Evolutionary conservation across 2,797 vertebrate genomes (phyloP).

Genomic region (Scarus forsteni): DNA sequence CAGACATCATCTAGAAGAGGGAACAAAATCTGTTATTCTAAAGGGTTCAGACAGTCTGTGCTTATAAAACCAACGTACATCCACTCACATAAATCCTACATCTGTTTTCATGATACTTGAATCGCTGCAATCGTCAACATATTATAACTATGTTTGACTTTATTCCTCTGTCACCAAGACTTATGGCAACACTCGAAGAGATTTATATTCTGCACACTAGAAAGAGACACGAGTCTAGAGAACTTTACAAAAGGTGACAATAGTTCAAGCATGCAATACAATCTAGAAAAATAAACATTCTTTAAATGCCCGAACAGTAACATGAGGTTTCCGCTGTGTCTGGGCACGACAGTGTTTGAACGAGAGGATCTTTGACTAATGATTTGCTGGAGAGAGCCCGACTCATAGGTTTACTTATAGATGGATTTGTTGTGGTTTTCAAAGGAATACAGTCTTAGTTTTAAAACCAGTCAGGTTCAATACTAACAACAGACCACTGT

Average conservation of each 20-base stretch:
- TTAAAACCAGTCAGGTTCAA: too few species aligned
- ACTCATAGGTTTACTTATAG: background rate
- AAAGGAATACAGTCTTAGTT: too few species aligned
- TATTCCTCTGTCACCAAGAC: constrained; percentile 55
- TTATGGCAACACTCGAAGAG: constrained; percentile 63
- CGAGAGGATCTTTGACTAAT: constrained; percentile 56
- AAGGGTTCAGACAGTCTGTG: constrained; percentile 46
- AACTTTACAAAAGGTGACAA: constrained; percentile 54
- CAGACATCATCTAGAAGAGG: constrained; percentile 56
- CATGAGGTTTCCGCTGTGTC: constrained; percentile 68
- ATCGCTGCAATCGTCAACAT: constrained; percentile 49
- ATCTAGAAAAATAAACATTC: constrained; percentile 73
- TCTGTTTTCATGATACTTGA: constrained; percentile 31
- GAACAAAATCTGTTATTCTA: constrained; percentile 47
- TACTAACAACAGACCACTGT: too few species aligned
- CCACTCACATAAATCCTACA: constrained; percentile 50
- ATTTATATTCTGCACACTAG: constrained; percentile 29
- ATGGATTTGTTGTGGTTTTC: too few species aligned
- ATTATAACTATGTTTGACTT: constrained; percentile 47
- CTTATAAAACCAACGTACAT: constrained; percentile 52
- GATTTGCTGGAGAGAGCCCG: background rate
- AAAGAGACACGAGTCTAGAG: constrained; percentile 45
- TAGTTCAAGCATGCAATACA: constrained; percentile 75
- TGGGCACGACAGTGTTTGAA: constrained; percentile 70
- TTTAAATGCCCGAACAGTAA: constrained; percentile 54